These are phyloP conservation scores for Chrysaora quinquecirrha DNA, from an alignment of 30 jellyfish, hydroid and myxozoan genomes.

Conservation along the genomic window DNA sequence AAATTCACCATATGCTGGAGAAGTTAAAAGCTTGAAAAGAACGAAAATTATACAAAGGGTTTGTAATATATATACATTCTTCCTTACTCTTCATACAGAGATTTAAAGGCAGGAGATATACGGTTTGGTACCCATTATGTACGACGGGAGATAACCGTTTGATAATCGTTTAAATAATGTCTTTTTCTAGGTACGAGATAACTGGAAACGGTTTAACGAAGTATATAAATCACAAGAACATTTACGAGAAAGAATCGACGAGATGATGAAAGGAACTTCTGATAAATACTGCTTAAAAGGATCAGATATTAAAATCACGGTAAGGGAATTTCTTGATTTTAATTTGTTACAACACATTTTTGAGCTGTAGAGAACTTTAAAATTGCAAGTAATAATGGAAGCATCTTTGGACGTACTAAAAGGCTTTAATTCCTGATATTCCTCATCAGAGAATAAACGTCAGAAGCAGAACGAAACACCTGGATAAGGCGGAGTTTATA, in stretches of 20 bases:
- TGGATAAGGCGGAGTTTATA: no score
- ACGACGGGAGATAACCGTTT: not conserved
- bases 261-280: constrained; percentile 37
- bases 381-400: no score
- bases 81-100: no score
- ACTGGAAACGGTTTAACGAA: constrained; percentile 40
- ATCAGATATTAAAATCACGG: constrained; percentile 49
- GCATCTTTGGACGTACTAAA: no score
- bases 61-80: not conserved
- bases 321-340: no score
- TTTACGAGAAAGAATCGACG: constrained; percentile 43
- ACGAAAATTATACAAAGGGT: constrained; percentile 63
- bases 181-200: constrained; percentile 28
- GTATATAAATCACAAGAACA: constrained; percentile 48
- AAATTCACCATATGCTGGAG: constrained; percentile 63
- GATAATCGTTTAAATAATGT: not conserved
- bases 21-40: constrained; percentile 53
- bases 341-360: no score
- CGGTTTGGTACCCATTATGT: no score
- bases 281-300: constrained; percentile 34
- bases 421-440: no score
- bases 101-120: no score
- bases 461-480: no score
- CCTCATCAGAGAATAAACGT: no score
- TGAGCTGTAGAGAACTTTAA: no score